Conservation (phyloP, 2,888 invertebrate genomes). For the Amphipoea oculea region DNA sequence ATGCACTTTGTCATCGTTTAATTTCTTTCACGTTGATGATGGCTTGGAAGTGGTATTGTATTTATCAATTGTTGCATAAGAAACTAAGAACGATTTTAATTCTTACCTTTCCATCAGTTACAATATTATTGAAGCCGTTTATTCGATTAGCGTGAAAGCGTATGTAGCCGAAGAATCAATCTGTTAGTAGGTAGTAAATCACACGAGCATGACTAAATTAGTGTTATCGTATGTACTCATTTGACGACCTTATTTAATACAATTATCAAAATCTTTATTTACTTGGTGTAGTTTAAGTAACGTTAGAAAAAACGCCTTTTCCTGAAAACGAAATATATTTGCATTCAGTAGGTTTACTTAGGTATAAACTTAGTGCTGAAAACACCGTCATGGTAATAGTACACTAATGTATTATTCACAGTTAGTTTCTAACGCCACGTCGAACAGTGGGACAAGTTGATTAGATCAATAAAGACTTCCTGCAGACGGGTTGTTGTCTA, state of each 20-base stretch:
- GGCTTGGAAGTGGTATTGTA: not conserved
- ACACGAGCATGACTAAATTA: conserved; percentile 14
- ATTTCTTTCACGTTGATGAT: not conserved
- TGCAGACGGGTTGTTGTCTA: conserved; percentile 64
- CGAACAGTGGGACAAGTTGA: conserved; percentile 59
- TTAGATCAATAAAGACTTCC: conserved; percentile 73
- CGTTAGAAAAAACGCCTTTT: not conserved
- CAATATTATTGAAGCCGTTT: not conserved
- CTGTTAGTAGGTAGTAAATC: not conserved
- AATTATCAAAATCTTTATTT: conserved; percentile 43
- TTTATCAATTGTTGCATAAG: not conserved
- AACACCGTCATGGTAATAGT: conserved; percentile 30
- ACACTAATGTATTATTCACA: conserved; percentile 37
- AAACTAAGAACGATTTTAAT: not conserved
- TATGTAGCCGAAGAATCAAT: conserved; percentile 28
- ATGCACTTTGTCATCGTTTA: not conserved
- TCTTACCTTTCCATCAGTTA: not conserved
- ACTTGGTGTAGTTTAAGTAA: not conserved
- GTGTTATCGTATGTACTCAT: conserved; percentile 38
- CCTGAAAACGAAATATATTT: not conserved
- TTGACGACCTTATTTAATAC: conserved; percentile 35
- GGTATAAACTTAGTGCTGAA: conserved; percentile 1
- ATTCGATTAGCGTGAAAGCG: conserved; percentile 16
- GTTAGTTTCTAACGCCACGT: conserved; percentile 42
- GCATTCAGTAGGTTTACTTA: no score